Evolutionary conservation across 2,888 invertebrate genomes (phyloP).

Genomic region (Metopia argyrocephala): DNA sequence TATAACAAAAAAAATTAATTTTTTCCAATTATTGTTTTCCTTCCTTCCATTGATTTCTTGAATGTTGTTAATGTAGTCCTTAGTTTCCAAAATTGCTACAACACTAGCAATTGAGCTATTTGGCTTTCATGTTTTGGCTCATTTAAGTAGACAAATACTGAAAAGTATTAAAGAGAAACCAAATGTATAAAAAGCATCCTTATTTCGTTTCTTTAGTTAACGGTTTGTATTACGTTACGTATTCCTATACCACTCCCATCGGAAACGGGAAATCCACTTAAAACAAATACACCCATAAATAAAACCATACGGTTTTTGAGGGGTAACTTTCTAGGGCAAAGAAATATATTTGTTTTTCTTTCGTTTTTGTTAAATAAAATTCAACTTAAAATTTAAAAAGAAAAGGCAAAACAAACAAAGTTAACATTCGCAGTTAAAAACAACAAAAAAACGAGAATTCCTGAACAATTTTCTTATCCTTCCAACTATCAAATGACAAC

Average conservation of each 20-base stretch:
- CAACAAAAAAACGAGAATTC: background rate
- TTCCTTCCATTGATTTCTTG: no score
- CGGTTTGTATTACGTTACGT: background rate
- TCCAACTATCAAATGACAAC: background rate
- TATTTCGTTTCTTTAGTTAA: background rate
- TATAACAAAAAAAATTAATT: no score
- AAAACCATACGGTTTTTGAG: background rate
- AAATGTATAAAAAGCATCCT: background rate
- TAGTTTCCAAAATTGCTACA: no score
- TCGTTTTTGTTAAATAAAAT: background rate
- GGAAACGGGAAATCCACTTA: conserved; percentile 6
- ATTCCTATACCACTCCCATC: background rate
- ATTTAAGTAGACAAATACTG: background rate
- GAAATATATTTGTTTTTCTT: no score
- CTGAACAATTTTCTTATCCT: background rate
- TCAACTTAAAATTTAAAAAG: background rate
- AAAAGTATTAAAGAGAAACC: background rate
- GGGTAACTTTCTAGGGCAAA: no score
- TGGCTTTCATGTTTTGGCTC: background rate
- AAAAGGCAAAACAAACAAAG: conserved; percentile 9
- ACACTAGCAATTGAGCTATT: no score
- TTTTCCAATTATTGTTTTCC: no score
- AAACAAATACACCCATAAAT: conserved; percentile 10
- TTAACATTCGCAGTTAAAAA: conserved; percentile 40
- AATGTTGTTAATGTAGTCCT: no score